Percentiles rank a stretch among this genome's conserved stretches.
Evolutionary conservation across 2,113 vertebrate genomes (phyloP).

Genomic region (Ammospiza caudacuta): DNA sequence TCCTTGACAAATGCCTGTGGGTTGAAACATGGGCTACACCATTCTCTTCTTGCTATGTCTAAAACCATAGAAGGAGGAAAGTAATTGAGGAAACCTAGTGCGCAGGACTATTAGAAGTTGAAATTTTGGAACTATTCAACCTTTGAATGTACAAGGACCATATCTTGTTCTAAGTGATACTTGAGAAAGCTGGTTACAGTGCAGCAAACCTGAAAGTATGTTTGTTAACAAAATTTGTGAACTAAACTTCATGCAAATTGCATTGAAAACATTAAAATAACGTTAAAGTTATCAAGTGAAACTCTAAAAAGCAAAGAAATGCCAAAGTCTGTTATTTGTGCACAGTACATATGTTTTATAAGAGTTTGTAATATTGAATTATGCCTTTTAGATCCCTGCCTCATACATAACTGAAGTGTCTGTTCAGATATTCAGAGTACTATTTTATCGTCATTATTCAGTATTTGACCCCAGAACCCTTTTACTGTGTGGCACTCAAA

Average conservation of each 20-base stretch:
- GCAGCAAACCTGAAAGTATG: background rate
- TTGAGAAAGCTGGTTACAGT: background rate
- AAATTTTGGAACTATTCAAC: background rate
- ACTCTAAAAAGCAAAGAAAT: background rate
- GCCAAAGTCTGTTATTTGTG: background rate
- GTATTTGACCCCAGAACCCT: background rate
- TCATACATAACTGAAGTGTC: background rate
- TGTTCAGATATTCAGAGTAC: background rate
- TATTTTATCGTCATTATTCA: background rate
- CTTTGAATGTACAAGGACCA: background rate
- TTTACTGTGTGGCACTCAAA: background rate
- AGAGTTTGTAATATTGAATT: background rate
- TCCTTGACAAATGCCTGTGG: background rate
- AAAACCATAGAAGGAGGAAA: background rate
- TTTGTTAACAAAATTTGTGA: background rate
- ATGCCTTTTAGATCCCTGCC: background rate
- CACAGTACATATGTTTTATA: background rate
- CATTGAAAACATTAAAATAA: background rate
- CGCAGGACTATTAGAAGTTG: background rate
- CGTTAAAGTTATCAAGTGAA: background rate
- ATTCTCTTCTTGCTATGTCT: background rate
- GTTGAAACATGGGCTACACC: background rate
- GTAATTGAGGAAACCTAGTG: background rate
- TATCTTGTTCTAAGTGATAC: conserved; percentile 1
- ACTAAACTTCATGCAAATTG: background rate